phyloP scores from a whole-genome alignment of 2,888 invertebrate species.

The Glaucopsyche alexis region DNA sequence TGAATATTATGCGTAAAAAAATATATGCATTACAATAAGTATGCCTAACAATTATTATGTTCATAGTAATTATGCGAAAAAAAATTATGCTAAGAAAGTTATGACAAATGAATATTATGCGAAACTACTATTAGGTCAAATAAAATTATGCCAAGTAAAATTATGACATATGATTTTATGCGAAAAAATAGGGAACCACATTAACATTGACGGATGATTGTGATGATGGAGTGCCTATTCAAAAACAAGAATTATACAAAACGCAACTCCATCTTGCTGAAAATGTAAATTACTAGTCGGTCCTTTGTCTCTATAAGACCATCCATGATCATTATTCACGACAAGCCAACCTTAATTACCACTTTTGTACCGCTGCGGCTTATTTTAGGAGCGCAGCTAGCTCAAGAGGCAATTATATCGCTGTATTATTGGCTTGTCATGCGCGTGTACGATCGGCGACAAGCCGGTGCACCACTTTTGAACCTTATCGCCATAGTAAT shows the following conservation, averaged over 20 bases:
- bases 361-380: constrained; percentile 50
- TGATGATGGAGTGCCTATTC: not conserved
- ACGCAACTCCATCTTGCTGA: constrained; percentile 31
- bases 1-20: too few species aligned
- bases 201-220: not conserved
- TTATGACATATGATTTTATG: too few species aligned
- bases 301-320: constrained; percentile 35
- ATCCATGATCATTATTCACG: constrained; percentile 52
- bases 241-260: constrained; percentile 12
- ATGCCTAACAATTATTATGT: too few species aligned
- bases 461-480: not conserved
- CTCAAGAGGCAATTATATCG: constrained; percentile 63
- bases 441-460: constrained; percentile 32
- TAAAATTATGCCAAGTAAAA: too few species aligned
- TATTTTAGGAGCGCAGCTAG: constrained; percentile 46
- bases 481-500: too few species aligned
- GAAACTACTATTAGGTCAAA: too few species aligned
- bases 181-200: too few species aligned
- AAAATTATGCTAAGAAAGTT: too few species aligned
- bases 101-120: too few species aligned
- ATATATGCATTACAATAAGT: too few species aligned
- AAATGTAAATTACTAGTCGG: constrained; percentile 38
- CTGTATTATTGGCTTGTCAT: constrained; percentile 63
- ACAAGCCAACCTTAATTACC: constrained; percentile 49
- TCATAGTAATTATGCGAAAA: too few species aligned